A percentile compares a stretch with the other conserved stretches of the same genome.
These are phyloP conservation scores for Chloroclysta siterata DNA, from an alignment of 2,888 invertebrate genomes.

Conservation along the genomic window DNA sequence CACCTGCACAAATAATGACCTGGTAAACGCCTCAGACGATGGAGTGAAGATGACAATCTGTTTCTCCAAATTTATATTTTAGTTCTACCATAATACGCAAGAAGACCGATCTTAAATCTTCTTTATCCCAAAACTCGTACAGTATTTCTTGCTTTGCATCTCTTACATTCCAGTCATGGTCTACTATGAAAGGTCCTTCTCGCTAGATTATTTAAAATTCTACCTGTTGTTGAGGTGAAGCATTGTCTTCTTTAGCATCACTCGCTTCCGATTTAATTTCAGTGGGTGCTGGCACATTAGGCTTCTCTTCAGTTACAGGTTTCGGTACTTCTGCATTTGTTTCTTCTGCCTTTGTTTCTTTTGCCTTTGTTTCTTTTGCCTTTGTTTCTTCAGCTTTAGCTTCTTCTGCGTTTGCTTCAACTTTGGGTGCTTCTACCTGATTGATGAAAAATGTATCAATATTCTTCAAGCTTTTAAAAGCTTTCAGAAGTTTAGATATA, in stretches of 20 bases:
- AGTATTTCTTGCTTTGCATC: no score
- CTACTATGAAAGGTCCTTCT: background rate
- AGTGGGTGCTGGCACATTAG: slow-evolving; percentile 31
- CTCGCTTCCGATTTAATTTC: slow-evolving; percentile 32
- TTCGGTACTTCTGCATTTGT: slow-evolving; percentile 27
- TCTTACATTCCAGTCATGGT: background rate
- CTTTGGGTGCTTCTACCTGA: slow-evolving; percentile 21
- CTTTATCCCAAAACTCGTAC: no score
- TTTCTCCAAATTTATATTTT: no score
- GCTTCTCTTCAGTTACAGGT: slow-evolving; percentile 24
- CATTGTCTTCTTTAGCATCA: slow-evolving; percentile 16
- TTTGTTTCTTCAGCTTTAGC: slow-evolving; percentile 21
- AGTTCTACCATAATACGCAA: no score
- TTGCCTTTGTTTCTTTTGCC: slow-evolving; percentile 15
- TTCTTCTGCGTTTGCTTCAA: slow-evolving; percentile 9
- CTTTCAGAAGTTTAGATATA: background rate
- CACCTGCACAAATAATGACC: no score
- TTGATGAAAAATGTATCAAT: background rate
- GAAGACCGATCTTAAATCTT: no score
- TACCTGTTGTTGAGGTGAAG: slow-evolving; percentile 34
- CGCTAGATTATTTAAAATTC: background rate
- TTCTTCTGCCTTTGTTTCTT: slow-evolving; percentile 20
- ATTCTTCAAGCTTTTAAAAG: background rate
- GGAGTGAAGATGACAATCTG: no score
- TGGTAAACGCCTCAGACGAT: no score